Base-by-base conservation (phyloP, 2,113 vertebrate genomes). In the Megaceryle torquata region DNA sequence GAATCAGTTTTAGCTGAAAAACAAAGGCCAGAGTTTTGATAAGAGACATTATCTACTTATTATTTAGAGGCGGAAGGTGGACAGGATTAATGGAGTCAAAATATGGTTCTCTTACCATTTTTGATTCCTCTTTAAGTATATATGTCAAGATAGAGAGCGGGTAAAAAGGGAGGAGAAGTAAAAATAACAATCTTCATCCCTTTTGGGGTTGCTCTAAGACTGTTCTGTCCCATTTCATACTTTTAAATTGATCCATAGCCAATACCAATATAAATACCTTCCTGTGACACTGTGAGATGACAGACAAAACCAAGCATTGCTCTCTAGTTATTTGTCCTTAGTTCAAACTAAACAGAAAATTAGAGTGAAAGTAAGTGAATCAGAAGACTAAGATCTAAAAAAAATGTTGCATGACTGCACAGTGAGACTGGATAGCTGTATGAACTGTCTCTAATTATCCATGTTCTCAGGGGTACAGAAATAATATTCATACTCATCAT, bases 331-430 rank as follows among this genome's bases (percentile, higher is more conserved):
- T 93, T 95, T 86, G 82, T 88, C 79, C 88, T 91, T 95, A 94
- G 69, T 82, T 93, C 68, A 91, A 96, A 91, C 72, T 95, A 94
- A 85, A 95, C 37, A 89, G 86, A 94, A 97, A 95, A 95, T 90
- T 86, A 95, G 76, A 94, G 79, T 78, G 69, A 91, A 95, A 80
- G 92, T 87, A 90, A 61, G 88, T 86, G 56, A 75, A 56, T 87
- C 56, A 53, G 91, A 95, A 95, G 83, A 91, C 64, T 89, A 91
- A 91, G 94, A 92, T 96, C 84, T 92, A 86, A 97, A 94, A 43
- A 95, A 95, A 93, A 72, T 93, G 91, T 91, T 92, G 90, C 90
- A 57, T 93, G 95, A 95, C 78, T 95, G 88, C 64, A 63, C 78
- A 78, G 96, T 69, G 77, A 91, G 89, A 92, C 63, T 96, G 96